phyloP scores from a whole-genome alignment of 1,140 invertebrate genomes.

The Riptortus pedestris region DNA sequence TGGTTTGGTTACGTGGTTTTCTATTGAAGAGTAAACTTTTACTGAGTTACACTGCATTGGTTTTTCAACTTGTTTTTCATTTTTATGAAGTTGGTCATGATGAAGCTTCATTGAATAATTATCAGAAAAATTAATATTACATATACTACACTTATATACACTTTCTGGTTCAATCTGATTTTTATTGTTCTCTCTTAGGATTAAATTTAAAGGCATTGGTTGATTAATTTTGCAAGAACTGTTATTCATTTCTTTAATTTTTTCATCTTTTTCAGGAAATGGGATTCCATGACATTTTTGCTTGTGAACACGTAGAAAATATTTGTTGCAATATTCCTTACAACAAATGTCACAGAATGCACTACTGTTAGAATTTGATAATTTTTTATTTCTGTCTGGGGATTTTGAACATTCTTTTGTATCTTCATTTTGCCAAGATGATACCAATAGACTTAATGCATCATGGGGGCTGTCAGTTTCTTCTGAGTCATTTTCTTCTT shows the following conservation, averaged over 20 bases:
- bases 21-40: background rate
- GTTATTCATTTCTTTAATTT: slow-evolving; percentile 33
- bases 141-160: slow-evolving; percentile 23
- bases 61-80: background rate
- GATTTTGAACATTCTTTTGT: slow-evolving; percentile 25
- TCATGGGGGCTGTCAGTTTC: slow-evolving; percentile 22
- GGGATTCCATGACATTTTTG: slow-evolving; percentile 66
- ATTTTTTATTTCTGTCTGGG: slow-evolving; percentile 27
- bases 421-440: slow-evolving; percentile 27
- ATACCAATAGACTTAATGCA: slow-evolving; percentile 18
- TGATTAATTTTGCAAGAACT: slow-evolving; percentile 23
- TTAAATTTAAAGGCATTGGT: slow-evolving; percentile 29
- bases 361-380: slow-evolving; percentile 17
- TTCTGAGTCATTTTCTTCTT: slow-evolving; percentile 28
- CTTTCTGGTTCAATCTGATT: slow-evolving; percentile 14
- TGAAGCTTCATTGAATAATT: slow-evolving; percentile 28
- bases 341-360: slow-evolving; percentile 87
- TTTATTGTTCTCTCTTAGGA: slow-evolving; percentile 27
- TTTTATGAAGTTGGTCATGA: slow-evolving; percentile 20
- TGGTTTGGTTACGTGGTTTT: background rate
- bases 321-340: slow-evolving; percentile 92
- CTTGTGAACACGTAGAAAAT: slow-evolving; percentile 85
- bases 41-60: background rate
- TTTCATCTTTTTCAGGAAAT: slow-evolving; percentile 44
- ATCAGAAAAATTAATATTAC: slow-evolving; percentile 24